Evolutionary conservation across 2,888 invertebrate species (phyloP).

Genomic region (Microctonus brassicae): DNA sequence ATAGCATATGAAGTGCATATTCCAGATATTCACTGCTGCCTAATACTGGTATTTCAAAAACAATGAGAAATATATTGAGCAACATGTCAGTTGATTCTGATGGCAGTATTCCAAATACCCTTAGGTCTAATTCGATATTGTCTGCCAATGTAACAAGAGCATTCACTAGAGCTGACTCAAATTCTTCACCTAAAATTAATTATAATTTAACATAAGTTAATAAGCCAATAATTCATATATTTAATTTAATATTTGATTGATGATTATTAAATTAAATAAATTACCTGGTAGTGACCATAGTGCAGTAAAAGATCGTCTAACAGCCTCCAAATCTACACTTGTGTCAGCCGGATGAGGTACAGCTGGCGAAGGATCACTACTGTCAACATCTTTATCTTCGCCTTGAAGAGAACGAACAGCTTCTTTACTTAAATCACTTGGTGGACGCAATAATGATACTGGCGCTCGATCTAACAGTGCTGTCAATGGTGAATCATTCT

Average conservation of each 20-base stretch:
- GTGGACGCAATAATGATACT: constrained; percentile 67
- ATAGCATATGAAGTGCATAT: constrained; percentile 83
- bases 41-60: constrained; percentile 82
- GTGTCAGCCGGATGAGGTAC: constrained; percentile 66
- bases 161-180: constrained; percentile 80
- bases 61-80: constrained; percentile 78
- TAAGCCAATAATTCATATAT: not conserved
- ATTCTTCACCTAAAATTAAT: constrained; percentile 69
- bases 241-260: too few relatives aligned
- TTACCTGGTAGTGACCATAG: constrained; percentile 68
- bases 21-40: constrained; percentile 87
- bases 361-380: constrained; percentile 71
- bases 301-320: constrained; percentile 78
- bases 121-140: constrained; percentile 79
- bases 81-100: constrained; percentile 71
- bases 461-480: constrained; percentile 73
- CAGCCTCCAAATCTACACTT: constrained; percentile 79
- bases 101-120: constrained; percentile 74
- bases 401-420: constrained; percentile 80
- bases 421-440: constrained; percentile 77
- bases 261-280: not conserved
- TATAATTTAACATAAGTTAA: constrained; percentile 51
- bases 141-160: constrained; percentile 81
- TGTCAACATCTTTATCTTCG: constrained; percentile 91
- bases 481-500: constrained; percentile 70